Evolutionary conservation across 2,113 vertebrate genomes (phyloP).

Genomic region (Taxidea taxus): DNA sequence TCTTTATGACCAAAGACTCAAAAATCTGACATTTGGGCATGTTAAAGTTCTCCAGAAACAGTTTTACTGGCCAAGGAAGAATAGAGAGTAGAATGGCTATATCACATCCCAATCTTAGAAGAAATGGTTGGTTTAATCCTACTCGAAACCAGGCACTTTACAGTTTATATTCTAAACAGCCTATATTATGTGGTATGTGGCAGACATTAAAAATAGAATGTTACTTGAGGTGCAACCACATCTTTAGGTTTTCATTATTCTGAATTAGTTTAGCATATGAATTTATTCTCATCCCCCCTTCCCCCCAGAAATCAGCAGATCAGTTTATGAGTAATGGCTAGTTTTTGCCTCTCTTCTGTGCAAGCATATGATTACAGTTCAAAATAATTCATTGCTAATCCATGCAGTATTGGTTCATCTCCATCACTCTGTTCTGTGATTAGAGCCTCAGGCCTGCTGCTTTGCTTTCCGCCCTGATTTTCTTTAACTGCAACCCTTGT

Average conservation of each 20-base stretch:
- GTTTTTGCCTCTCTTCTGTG: slow-evolving; percentile 83
- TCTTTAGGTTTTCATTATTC: slow-evolving; percentile 82
- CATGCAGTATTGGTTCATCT: slow-evolving; percentile 85
- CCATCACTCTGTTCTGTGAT: slow-evolving; percentile 84
- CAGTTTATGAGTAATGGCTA: slow-evolving; percentile 83
- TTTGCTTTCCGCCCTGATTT: slow-evolving; percentile 76
- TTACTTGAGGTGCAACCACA: slow-evolving; percentile 79
- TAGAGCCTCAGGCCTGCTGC: slow-evolving; percentile 82
- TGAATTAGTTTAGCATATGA: slow-evolving; percentile 79
- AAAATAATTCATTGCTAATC: slow-evolving; percentile 88
- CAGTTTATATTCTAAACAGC: slow-evolving; percentile 75
- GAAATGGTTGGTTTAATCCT: slow-evolving; percentile 74
- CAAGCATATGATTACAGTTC: slow-evolving; percentile 81
- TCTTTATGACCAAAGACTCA: slow-evolving; percentile 40
- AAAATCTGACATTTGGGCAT: background rate
- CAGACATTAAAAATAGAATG: slow-evolving; percentile 80
- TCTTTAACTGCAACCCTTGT: slow-evolving; percentile 76
- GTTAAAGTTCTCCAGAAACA: slow-evolving; percentile 26
- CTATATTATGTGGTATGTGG: slow-evolving; percentile 57
- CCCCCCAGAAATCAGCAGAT: slow-evolving; percentile 77
- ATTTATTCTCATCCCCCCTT: slow-evolving; percentile 55
- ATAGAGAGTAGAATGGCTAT: background rate
- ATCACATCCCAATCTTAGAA: slow-evolving; percentile 62
- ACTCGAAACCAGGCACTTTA: slow-evolving; percentile 64
- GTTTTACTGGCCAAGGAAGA: background rate